phyloP scores from a whole-genome alignment of 53 echinoderm and acorn worm genomes.

The Stichopus horrens region DNA sequence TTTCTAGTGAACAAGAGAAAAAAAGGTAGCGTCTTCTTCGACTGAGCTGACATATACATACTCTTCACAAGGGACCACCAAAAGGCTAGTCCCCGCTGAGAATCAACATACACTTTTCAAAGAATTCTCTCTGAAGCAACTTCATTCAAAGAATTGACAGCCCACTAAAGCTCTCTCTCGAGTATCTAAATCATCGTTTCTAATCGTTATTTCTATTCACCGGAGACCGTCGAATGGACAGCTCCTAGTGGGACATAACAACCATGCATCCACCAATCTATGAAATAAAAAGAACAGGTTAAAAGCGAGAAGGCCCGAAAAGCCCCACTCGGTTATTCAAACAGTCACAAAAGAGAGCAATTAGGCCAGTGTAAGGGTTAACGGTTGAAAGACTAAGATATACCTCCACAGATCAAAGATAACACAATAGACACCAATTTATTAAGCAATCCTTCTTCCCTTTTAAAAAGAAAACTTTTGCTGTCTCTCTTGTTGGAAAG shows the following conservation, averaged over 20 bases:
- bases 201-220: constrained; percentile 11
- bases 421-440: constrained; percentile 31
- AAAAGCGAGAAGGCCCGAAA: constrained; percentile 31
- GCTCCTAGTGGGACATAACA: constrained; percentile 21
- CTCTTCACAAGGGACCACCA: constrained; percentile 19
- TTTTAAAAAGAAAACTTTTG: constrained; percentile 4
- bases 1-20: no score
- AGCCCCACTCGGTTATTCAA: constrained; percentile 39
- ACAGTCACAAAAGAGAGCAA: constrained; percentile 32
- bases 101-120: constrained; percentile 21
- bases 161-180: constrained; percentile 24
- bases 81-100: constrained; percentile 39
- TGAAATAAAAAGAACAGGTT: constrained; percentile 26
- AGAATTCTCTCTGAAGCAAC: constrained; percentile 27
- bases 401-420: background rate
- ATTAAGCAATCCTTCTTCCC: constrained; percentile 35
- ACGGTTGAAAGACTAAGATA: constrained; percentile 37
- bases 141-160: constrained; percentile 33
- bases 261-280: constrained; percentile 29
- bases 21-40: no score
- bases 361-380: constrained; percentile 36
- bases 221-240: background rate
- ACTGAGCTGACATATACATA: no score
- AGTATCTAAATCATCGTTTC: constrained; percentile 36
- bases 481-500: constrained; percentile 17